Conservation (phyloP, 2,888 invertebrate genomes). For the Dermolepida albohirtum region DNA sequence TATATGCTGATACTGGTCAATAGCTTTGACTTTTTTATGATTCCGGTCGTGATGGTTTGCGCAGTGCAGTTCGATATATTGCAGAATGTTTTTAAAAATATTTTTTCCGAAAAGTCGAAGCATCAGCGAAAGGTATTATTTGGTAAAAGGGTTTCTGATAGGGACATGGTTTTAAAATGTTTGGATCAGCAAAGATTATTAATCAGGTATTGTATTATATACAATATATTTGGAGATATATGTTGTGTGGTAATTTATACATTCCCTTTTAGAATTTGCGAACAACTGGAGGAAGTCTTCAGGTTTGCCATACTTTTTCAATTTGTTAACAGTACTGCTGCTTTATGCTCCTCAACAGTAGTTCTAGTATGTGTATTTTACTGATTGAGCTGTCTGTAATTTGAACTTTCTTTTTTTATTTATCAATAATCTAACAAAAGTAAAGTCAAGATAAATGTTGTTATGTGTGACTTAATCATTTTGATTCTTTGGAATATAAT, state of each 20-base stretch:
- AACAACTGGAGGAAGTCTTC: conserved; percentile 45
- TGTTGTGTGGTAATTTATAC: background rate
- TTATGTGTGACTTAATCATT: no score
- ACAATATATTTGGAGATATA: background rate
- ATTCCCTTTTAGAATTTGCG: conserved; percentile 44
- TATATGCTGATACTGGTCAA: conserved; percentile 34
- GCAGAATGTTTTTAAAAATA: conserved; percentile 46
- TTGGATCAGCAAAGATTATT: conserved; percentile 48
- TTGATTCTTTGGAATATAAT: no score
- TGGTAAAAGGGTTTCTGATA: conserved; percentile 23
- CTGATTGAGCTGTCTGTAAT: no score
- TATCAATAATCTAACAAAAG: no score
- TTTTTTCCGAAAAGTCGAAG: conserved; percentile 20
- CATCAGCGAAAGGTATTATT: conserved; percentile 19
- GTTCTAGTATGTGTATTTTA: conserved; percentile 27
- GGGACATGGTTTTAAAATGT: conserved; percentile 43
- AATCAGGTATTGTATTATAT: conserved; percentile 37
- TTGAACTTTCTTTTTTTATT: no score
- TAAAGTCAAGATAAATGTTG: no score
- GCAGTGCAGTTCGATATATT: conserved; percentile 41
- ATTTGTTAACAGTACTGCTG: conserved; percentile 45
- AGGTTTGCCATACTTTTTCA: conserved; percentile 44
- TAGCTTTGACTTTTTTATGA: conserved; percentile 40
- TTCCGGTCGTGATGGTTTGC: conserved; percentile 34
- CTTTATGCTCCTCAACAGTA: conserved; percentile 49